Evolutionary conservation across 1,140 invertebrate species (phyloP).

Genomic region (Leptopilina clavipes): DNA sequence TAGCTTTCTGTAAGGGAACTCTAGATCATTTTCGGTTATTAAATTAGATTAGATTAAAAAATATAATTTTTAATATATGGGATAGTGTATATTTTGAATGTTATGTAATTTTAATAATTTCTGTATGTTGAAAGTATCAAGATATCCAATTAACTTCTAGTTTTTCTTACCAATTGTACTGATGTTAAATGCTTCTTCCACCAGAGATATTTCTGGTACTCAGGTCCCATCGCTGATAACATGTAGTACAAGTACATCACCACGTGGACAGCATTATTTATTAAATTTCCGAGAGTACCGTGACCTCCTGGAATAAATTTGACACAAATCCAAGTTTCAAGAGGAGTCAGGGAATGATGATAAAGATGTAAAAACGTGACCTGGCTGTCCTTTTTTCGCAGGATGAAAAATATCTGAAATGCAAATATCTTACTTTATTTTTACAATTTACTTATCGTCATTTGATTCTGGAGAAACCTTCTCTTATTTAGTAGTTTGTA

Average conservation of each 20-base stretch:
- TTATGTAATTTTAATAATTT: no score
- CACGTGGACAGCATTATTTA: slow-evolving; percentile 96
- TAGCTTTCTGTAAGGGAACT: no score
- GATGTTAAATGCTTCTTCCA: slow-evolving; percentile 96
- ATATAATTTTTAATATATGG: no score
- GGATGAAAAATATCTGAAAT: slow-evolving; percentile 88
- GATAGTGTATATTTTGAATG: no score
- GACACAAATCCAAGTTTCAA: slow-evolving; percentile 96
- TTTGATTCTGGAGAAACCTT: no score
- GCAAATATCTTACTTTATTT: no score
- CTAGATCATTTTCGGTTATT: no score
- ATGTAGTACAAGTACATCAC: slow-evolving; percentile 96
- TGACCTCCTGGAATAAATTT: slow-evolving; percentile 96
- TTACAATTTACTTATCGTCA: no score
- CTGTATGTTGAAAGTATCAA: background rate
- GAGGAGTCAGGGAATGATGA: slow-evolving; percentile 95
- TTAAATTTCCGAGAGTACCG: slow-evolving; percentile 91
- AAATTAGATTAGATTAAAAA: no score
- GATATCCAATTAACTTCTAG: background rate
- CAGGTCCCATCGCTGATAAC: slow-evolving; percentile 91
- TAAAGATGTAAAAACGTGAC: slow-evolving; percentile 95
- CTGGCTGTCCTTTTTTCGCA: slow-evolving; percentile 94
- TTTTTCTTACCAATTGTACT: slow-evolving; percentile 86
- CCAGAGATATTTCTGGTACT: slow-evolving; percentile 94
- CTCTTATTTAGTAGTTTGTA: no score